A percentile compares a stretch with the other conserved stretches of the same genome.
These are phyloP conservation scores for Harpalus rufipes DNA, from an alignment of 2,888 invertebrate species.

Conservation along the genomic window DNA sequence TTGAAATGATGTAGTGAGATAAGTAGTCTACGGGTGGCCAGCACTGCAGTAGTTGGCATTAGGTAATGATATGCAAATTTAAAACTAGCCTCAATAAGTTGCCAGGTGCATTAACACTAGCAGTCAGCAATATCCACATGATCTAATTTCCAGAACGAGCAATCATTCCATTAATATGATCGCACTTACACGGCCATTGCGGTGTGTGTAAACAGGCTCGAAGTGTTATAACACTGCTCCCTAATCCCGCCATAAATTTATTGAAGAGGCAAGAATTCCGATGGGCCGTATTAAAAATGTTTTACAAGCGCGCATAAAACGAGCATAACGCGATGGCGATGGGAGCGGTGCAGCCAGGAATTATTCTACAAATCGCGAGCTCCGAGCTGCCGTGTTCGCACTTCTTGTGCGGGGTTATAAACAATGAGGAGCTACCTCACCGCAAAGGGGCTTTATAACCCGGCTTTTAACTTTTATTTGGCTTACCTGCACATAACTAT, in stretches of 20 bases:
- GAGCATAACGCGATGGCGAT: constrained; percentile 36
- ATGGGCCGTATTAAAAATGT: constrained; percentile 65
- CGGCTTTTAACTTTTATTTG: constrained; percentile 47
- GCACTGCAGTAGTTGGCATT: constrained; percentile 16
- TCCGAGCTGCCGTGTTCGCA: constrained; percentile 37
- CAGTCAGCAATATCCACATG: constrained; percentile 48
- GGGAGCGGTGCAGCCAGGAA: constrained; percentile 49
- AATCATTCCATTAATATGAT: constrained; percentile 51
- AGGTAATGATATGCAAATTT: constrained; percentile 62
- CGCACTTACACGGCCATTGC: constrained; percentile 21
- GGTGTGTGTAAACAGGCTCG: constrained; percentile 11
- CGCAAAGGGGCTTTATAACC: constrained; percentile 50
- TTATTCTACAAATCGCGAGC: constrained; percentile 62
- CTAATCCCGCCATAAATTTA: constrained; percentile 65
- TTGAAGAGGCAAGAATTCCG: constrained; percentile 50
- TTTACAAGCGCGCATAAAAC: constrained; percentile 66
- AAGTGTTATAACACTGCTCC: constrained; percentile 25
- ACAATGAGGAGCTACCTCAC: constrained; percentile 46
- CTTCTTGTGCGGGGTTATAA: constrained; percentile 36
- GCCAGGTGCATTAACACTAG: constrained; percentile 9
- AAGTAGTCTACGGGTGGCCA: constrained; percentile 49
- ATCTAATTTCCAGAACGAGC: constrained; percentile 63
- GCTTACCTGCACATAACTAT: constrained; percentile 12
- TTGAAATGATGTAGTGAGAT: constrained; percentile 32
- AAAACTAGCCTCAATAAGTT: constrained; percentile 52